Base-by-base conservation (phyloP, 2,797 vertebrate species). In the Sparidentex hasta region DNA sequence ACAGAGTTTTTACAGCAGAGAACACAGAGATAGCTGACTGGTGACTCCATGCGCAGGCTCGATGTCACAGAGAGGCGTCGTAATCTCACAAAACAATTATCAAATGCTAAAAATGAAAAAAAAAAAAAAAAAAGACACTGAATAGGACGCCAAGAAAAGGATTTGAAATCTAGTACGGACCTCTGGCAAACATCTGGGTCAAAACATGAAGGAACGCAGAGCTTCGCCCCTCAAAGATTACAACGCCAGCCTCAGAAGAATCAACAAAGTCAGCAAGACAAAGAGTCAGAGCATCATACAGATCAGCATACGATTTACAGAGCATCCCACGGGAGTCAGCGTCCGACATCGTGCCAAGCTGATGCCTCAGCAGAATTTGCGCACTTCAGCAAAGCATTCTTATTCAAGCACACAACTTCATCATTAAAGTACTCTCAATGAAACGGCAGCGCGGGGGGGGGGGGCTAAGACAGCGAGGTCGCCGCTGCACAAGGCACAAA, bases 241-340 rank as follows among this genome's bases (percentile, higher is more conserved):
- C 29, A 79, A 79, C 71, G 80, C 76, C 17, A 65, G 72, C 62
- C 65, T 66, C 23, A 59, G 8, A 17, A 16, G 62, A 77, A 80
- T 81, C 54, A 77, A 76, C 81, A 74, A 81, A 78, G 65, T 88
- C 85, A 86, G 74, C 78, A 85, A 68, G 33, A 33, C 33, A 33
- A 33, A 33, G 64, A 74, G 52, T 67, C 54, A 59, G 66, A 54
- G 54, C 55, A 77, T 84, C 67, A 79, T 41, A 64, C 43, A 69
- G 55, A 76, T 82, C 58, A 74, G 76, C 50, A 73, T 75, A 75
- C n/a, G 25, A 79, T 84, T 74, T 58, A 56, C 65, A 76, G 74
- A 38, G 52, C 11, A 67, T 76, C 78, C 58, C 67, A 62, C 52
- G 46, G 50, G 85, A 83, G 73, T 74, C 64, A n/a, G 41, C 25